Evolutionary conservation across 1,140 invertebrate genomes (phyloP).

Genomic region (Procambarus virginalis): DNA sequence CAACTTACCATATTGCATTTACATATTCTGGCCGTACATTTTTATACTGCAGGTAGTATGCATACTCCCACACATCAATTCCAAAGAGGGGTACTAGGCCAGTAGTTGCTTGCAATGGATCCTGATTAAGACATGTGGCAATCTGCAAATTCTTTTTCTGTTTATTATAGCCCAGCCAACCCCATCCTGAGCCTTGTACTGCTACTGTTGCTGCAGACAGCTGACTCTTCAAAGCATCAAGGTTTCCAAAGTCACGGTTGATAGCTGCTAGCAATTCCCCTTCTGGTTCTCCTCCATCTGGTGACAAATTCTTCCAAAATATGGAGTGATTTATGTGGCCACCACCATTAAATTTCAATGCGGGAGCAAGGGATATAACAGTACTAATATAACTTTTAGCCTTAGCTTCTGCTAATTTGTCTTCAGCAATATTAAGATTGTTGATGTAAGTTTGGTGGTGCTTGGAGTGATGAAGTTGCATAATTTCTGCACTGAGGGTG

Average conservation of each 20-base stretch:
- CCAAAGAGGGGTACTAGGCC: slow-evolving; percentile 96
- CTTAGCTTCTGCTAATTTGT: slow-evolving; percentile 91
- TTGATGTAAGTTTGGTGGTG: slow-evolving; percentile 98
- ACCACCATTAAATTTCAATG: slow-evolving; percentile 98
- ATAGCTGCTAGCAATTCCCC: slow-evolving; percentile 81
- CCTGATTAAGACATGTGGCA: slow-evolving; percentile 96
- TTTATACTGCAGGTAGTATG: slow-evolving; percentile 99
- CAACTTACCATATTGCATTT: slow-evolving; percentile 96
- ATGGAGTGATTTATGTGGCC: slow-evolving; percentile 99
- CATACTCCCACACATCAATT: slow-evolving; percentile 99
- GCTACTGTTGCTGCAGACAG: slow-evolving; percentile 86
- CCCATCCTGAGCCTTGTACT: slow-evolving; percentile 98
- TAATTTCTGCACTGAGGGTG: slow-evolving; percentile 96
- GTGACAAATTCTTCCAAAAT: slow-evolving; percentile 97
- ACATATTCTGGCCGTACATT: slow-evolving; percentile 98
- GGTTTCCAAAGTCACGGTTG: slow-evolving; percentile 86
- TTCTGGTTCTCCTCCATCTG: slow-evolving; percentile 86
- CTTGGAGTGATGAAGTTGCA: slow-evolving; percentile 97
- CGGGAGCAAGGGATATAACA: slow-evolving; percentile 87
- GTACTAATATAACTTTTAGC: slow-evolving; percentile 84
- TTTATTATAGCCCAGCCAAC: slow-evolving; percentile 96
- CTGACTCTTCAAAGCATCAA: slow-evolving; percentile 92
- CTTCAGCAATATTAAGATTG: slow-evolving; percentile 95
- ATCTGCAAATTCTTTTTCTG: slow-evolving; percentile 86
- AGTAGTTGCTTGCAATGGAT: slow-evolving; percentile 94